Percentiles rank a stretch among this genome's conserved stretches.
These are phyloP conservation scores for Nebria brevicollis DNA, from an alignment of 2,888 invertebrate genomes.

Conservation along the genomic window DNA sequence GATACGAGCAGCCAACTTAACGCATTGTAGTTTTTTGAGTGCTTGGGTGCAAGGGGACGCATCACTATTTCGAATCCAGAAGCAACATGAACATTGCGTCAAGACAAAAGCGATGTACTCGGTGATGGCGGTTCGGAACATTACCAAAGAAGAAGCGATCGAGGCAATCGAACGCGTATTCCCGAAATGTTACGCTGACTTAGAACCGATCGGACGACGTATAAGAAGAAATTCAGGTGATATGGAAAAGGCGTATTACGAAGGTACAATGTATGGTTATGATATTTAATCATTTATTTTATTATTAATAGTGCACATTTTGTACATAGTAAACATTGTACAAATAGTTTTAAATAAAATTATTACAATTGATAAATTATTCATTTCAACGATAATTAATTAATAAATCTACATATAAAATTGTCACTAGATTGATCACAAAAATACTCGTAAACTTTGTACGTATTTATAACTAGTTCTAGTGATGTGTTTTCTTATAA, in stretches of 20 bases:
- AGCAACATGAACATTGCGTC: slow-evolving; percentile 89
- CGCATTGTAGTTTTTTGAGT: slow-evolving; percentile 89
- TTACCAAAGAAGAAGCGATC: slow-evolving; percentile 76
- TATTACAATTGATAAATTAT: neutral
- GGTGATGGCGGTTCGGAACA: slow-evolving; percentile 81
- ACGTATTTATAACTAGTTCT: neutral
- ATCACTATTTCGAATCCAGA: slow-evolving; percentile 74
- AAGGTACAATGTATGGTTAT: slow-evolving; percentile 84
- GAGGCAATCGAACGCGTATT: slow-evolving; percentile 88
- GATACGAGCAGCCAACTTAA: slow-evolving; percentile 92
- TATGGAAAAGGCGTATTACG: slow-evolving; percentile 78
- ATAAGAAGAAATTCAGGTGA: slow-evolving; percentile 80
- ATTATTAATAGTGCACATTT: slow-evolving; percentile 24
- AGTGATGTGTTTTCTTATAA: neutral
- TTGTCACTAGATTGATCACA: neutral
- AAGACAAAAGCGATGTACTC: slow-evolving; percentile 88
- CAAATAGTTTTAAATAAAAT: slow-evolving; percentile 10
- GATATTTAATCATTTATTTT: slow-evolving; percentile 60
- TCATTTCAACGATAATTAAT: neutral
- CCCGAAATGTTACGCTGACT: slow-evolving; percentile 87
- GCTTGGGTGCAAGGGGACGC: slow-evolving; percentile 83
- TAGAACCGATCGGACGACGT: slow-evolving; percentile 90
- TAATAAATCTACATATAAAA: neutral
- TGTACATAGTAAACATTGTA: slow-evolving; percentile 20
- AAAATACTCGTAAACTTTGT: neutral